These are phyloP conservation scores for Venusia cambrica DNA, from an alignment of 2,888 invertebrate species.

Conservation along the genomic window DNA sequence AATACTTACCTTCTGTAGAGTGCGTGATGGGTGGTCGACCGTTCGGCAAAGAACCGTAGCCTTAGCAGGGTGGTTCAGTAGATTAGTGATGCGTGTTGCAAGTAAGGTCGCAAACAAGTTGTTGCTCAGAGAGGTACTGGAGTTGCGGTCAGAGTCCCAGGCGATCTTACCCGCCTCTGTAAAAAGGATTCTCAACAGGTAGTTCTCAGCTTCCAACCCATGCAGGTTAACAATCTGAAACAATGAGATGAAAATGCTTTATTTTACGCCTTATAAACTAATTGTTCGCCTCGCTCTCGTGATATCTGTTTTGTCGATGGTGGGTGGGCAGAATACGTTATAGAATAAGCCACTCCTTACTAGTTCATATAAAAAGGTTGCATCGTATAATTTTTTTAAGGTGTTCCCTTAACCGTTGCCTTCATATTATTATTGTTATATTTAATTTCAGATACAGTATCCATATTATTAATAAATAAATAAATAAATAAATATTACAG, in stretches of 20 bases:
- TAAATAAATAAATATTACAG: too few species aligned
- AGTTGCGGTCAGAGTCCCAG: constrained; percentile 78
- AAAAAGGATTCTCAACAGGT: constrained; percentile 96
- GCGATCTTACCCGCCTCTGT: constrained; percentile 90
- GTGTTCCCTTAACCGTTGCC: too few species aligned
- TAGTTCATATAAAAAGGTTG: too few species aligned
- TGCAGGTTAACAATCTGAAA: constrained; percentile 91
- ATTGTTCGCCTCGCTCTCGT: constrained; percentile 44
- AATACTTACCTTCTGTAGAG: constrained; percentile 82
- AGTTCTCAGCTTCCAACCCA: constrained; percentile 98
- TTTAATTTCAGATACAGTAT: too few species aligned
- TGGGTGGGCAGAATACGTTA: too few species aligned
- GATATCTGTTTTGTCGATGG: too few species aligned
- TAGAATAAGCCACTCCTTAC: too few species aligned
- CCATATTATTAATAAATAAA: too few species aligned
- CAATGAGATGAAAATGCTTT: constrained; percentile 2
- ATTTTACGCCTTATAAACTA: constrained; percentile 12
- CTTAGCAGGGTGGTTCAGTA: constrained; percentile 92
- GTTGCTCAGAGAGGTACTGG: constrained; percentile 83
- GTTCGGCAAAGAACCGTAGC: constrained; percentile 94
- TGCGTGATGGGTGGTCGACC: constrained; percentile 89
- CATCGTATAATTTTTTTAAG: too few species aligned
- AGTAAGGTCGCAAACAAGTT: constrained; percentile 86
- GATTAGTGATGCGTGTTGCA: constrained; percentile 81
- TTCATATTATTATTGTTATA: too few species aligned